Evolutionary conservation across 2,797 vertebrate genomes (phyloP).

Genomic region (Anguilla megastoma): DNA sequence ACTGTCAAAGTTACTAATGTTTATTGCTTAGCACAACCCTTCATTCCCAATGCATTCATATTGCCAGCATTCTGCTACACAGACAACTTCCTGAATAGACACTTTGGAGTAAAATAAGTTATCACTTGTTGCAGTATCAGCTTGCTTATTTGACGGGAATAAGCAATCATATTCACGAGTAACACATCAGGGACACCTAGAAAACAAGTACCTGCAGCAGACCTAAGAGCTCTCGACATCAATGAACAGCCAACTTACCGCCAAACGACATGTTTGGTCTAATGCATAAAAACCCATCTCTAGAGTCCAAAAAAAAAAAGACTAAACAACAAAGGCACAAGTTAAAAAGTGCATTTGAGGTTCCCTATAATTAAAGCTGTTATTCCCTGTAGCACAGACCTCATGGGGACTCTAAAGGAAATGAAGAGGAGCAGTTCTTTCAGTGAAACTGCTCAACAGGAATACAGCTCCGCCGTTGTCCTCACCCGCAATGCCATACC

Average conservation of each 20-base stretch:
- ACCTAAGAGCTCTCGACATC: background rate
- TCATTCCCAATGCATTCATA: background rate
- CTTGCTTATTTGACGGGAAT: background rate
- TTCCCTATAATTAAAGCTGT: background rate
- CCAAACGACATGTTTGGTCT: background rate
- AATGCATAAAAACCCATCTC: background rate
- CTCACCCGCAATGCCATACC: background rate
- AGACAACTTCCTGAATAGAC: background rate
- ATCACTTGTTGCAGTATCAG: background rate
- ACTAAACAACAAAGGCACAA: background rate
- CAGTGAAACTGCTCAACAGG: background rate
- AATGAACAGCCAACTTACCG: background rate
- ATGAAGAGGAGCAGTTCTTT: background rate
- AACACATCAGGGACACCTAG: background rate
- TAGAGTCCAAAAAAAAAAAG: background rate
- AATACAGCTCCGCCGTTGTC: background rate
- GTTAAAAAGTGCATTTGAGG: background rate
- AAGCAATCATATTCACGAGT: background rate
- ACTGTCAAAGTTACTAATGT: background rate
- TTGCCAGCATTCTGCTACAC: background rate
- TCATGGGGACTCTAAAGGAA: background rate
- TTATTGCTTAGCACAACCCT: background rate
- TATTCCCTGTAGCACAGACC: no score
- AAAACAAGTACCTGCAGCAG: background rate
- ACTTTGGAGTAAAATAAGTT: background rate